These are phyloP conservation scores for Chydorus sphaericus DNA, from an alignment of 2,888 invertebrate genomes.

Conservation along the genomic window DNA sequence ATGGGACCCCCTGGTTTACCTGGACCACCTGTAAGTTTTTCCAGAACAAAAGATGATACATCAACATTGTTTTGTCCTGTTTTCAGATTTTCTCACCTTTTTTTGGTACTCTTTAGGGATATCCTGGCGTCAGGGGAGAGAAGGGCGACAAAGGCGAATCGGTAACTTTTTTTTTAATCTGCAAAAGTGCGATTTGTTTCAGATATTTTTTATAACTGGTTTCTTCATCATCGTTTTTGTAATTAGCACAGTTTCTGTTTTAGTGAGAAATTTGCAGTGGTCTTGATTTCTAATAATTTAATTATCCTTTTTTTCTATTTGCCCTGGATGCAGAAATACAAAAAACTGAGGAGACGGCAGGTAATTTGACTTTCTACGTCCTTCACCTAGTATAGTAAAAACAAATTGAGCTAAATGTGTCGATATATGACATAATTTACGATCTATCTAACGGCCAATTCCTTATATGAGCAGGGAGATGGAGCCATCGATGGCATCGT, in stretches of 20 bases:
- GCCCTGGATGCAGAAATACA: conserved; percentile 50
- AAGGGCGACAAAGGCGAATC: conserved; percentile 87
- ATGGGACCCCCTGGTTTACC: conserved; percentile 79
- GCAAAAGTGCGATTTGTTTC: background rate
- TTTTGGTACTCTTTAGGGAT: conserved; percentile 38
- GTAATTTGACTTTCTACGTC: conserved; percentile 6
- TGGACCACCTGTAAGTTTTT: conserved; percentile 39
- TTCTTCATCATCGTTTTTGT: background rate
- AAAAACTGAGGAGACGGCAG: conserved; percentile 66
- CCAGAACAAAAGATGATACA: conserved; percentile 18
- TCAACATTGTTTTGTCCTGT: conserved; percentile 13
- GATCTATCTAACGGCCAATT: conserved; percentile 1
- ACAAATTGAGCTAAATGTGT: too few species aligned
- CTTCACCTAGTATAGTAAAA: too few species aligned
- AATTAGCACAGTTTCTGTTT: too few species aligned
- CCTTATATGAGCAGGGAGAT: conserved; percentile 49
- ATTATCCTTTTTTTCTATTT: background rate
- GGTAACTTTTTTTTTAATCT: conserved; percentile 40
- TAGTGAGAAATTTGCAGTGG: background rate
- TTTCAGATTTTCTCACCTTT: conserved; percentile 14
- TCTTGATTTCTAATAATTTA: background rate
- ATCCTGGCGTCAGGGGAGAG: conserved; percentile 77
- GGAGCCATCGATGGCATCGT: conserved; percentile 58
- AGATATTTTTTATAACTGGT: background rate
- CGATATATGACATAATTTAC: background rate